A percentile compares a stretch with the other conserved stretches of the same genome.
Conservation (phyloP, 2,888 invertebrate genomes). For the Stratiomys singularior region DNA sequence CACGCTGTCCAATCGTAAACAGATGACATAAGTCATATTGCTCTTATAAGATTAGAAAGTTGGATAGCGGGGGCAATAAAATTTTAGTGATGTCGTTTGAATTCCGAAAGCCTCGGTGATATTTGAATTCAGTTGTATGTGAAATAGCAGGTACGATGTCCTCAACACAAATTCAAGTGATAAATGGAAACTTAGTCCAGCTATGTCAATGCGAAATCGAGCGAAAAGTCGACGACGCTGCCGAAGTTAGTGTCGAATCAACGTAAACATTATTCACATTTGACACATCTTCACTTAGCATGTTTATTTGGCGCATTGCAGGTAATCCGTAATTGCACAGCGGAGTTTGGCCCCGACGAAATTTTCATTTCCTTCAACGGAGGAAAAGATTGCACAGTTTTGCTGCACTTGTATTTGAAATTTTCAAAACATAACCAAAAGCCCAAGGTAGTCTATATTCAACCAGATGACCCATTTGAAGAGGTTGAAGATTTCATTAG, state of each 20-base stretch:
- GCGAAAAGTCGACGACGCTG: constrained; percentile 27
- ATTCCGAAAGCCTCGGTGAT: no score
- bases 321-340: constrained; percentile 72
- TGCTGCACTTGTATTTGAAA: constrained; percentile 75
- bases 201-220: not conserved
- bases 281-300: no score
- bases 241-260: constrained; percentile 26
- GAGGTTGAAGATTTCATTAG: constrained; percentile 89
- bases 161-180: not conserved
- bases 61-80: no score
- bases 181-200: not conserved
- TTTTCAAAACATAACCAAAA: constrained; percentile 59
- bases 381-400: constrained; percentile 97
- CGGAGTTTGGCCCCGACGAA: constrained; percentile 75
- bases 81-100: no score
- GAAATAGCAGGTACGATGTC: not conserved
- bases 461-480: constrained; percentile 81
- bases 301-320: constrained; percentile 57
- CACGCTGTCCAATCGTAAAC: no score
- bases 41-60: no score
- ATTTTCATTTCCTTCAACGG: constrained; percentile 96
- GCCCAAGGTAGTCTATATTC: constrained; percentile 80
- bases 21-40: no score
- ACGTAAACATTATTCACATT: not conserved
- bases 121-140: no score